These are phyloP conservation scores for Trichogramma pretiosum DNA, from an alignment of 1,140 invertebrate genomes.

Conservation along the genomic window DNA sequence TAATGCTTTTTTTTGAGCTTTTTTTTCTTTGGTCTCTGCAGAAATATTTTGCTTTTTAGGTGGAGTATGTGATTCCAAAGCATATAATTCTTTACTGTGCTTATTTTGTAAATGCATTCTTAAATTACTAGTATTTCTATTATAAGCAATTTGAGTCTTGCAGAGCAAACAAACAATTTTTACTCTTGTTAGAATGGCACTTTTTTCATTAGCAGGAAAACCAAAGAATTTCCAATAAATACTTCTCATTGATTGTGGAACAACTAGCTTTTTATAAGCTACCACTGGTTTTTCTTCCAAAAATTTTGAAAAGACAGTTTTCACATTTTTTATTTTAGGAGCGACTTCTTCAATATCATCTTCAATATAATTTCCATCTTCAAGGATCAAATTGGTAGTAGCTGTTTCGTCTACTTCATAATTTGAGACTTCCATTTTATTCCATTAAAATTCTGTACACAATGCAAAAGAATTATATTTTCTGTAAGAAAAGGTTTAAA, in stretches of 20 bases:
- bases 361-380: conserved; percentile 1
- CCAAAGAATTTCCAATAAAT: conserved; percentile 61
- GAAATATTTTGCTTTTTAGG: conserved; percentile 29
- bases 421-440: no score
- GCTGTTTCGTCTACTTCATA: no score
- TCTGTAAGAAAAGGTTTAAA: no score
- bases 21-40: conserved; percentile 38
- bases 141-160: conserved; percentile 54
- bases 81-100: conserved; percentile 44
- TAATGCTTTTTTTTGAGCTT: conserved; percentile 36
- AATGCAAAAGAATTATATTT: no score
- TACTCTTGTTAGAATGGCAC: conserved; percentile 54
- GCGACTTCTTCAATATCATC: conserved; percentile 6
- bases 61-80: conserved; percentile 39
- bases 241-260: conserved; percentile 53
- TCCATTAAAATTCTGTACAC: no score
- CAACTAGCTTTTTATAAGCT: conserved; percentile 47
- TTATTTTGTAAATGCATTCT: conserved; percentile 56
- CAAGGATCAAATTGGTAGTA: neutral
- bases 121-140: conserved; percentile 56
- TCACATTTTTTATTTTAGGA: conserved; percentile 18
- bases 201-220: conserved; percentile 53
- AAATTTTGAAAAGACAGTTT: conserved; percentile 38
- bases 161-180: conserved; percentile 56
- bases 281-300: conserved; percentile 43